phyloP scores from a whole-genome alignment of 2,113 vertebrate species.

The Gallinago paraguaiae region DNA sequence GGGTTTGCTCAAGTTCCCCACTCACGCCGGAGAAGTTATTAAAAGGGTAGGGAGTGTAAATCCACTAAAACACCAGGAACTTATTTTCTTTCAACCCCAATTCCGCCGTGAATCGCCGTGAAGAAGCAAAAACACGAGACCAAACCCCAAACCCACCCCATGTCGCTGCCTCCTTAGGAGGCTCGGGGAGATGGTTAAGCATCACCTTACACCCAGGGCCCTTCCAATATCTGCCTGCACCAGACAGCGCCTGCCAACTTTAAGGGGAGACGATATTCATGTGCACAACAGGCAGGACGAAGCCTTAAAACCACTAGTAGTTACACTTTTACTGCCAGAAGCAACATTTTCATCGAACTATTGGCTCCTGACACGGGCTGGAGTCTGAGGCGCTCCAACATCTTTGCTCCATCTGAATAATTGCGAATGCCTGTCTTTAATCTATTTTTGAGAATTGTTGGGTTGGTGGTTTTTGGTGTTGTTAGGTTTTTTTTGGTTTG shows the following conservation, averaged over 20 bases:
- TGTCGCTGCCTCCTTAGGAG: background rate
- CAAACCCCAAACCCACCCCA: background rate
- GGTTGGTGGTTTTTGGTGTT: background rate
- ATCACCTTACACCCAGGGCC: background rate
- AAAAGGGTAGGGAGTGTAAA: background rate
- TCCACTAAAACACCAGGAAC: background rate
- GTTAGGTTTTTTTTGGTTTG: background rate
- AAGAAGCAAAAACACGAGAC: background rate
- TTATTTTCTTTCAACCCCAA: background rate
- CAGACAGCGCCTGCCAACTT: background rate
- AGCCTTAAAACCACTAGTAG: constrained; percentile 8
- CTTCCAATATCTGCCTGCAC: background rate
- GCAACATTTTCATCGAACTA: constrained; percentile 30
- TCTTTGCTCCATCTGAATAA: constrained; percentile 52
- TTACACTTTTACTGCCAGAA: constrained; percentile 46
- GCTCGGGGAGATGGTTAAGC: background rate
- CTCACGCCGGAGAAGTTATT: background rate
- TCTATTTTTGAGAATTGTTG: constrained; percentile 26
- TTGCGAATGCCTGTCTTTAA: constrained; percentile 34
- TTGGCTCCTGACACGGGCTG: constrained; percentile 15
- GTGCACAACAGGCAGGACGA: background rate
- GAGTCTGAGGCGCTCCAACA: background rate
- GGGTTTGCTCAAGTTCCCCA: background rate
- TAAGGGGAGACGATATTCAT: background rate
- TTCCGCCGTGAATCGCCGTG: background rate